Conservation (phyloP, 2,113 vertebrate species). For the Antigone vipio region DNA sequence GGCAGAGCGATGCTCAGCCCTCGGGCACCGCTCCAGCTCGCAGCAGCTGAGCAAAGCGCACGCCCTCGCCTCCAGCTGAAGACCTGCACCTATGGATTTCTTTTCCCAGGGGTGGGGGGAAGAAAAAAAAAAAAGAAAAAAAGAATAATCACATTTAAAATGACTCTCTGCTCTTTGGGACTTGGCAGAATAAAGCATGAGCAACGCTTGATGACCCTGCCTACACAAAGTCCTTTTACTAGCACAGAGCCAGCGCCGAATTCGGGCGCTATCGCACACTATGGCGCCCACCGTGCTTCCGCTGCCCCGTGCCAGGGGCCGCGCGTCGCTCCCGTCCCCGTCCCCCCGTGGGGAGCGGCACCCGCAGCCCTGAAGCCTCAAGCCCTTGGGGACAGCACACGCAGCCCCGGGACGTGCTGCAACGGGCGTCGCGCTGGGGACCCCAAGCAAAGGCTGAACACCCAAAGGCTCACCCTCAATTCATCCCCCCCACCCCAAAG, state of each 20-base stretch:
- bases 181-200: background rate
- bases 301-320: background rate
- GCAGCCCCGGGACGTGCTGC: fast-evolving
- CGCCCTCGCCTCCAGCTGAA: background rate
- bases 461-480: too few relatives aligned
- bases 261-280: fast-evolving
- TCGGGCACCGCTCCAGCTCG: fast-evolving
- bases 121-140: background rate
- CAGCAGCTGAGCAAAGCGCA: background rate
- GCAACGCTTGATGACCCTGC: fast-evolving
- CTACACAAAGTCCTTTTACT: background rate
- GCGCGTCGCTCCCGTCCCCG: fast-evolving
- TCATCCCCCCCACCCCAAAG: background rate
- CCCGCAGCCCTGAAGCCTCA: background rate
- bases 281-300: background rate
- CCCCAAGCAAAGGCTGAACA: background rate
- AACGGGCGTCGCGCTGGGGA: background rate
- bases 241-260: background rate
- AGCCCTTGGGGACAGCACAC: background rate
- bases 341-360: fast-evolving
- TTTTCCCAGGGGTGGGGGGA: background rate
- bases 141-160: background rate
- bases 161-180: background rate
- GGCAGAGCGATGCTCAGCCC: background rate
- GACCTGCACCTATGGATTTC: background rate